These are phyloP conservation scores for Zaprionus taronus DNA, from an alignment of 1,140 invertebrate species.

Conservation along the genomic window DNA sequence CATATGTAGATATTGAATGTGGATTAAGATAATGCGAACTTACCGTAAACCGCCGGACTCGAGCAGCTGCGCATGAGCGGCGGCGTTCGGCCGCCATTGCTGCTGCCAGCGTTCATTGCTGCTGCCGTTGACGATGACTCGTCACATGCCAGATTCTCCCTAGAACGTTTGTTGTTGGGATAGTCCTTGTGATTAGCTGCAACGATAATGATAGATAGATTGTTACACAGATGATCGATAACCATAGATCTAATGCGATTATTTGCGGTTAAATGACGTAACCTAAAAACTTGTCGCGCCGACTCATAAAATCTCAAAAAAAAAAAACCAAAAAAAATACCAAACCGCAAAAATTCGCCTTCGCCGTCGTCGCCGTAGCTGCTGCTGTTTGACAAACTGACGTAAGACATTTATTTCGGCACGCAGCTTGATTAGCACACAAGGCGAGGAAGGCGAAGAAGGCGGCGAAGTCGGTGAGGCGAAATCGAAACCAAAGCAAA, in stretches of 20 bases:
- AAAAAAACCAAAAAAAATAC: slow-evolving; percentile 32
- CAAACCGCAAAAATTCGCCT: slow-evolving; percentile 48
- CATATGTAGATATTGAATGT: background rate
- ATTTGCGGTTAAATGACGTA: slow-evolving; percentile 62
- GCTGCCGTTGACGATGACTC: slow-evolving; percentile 69
- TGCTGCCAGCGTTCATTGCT: slow-evolving; percentile 85
- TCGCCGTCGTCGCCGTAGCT: background rate
- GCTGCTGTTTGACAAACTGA: slow-evolving; percentile 73
- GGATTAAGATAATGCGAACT: slow-evolving; percentile 41
- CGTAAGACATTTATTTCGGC: slow-evolving; percentile 80
- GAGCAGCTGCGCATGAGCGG: slow-evolving; percentile 83
- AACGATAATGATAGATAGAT: slow-evolving; percentile 66
- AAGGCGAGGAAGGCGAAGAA: background rate
- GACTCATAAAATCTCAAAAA: slow-evolving; percentile 41
- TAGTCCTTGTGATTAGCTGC: slow-evolving; percentile 90
- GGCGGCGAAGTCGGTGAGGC: slow-evolving; percentile 15
- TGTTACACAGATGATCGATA: background rate
- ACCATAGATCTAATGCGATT: slow-evolving; percentile 6
- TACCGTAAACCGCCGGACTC: slow-evolving; percentile 84
- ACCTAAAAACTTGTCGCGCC: slow-evolving; percentile 72
- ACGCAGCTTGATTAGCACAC: slow-evolving; percentile 53
- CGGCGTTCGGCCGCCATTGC: slow-evolving; percentile 65
- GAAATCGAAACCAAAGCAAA: slow-evolving; percentile 28
- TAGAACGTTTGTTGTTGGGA: slow-evolving; percentile 85
- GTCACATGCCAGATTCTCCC: slow-evolving; percentile 85